Evolutionary conservation across 2,797 vertebrate genomes (phyloP).

Genomic region (Diceros bicornis): DNA sequence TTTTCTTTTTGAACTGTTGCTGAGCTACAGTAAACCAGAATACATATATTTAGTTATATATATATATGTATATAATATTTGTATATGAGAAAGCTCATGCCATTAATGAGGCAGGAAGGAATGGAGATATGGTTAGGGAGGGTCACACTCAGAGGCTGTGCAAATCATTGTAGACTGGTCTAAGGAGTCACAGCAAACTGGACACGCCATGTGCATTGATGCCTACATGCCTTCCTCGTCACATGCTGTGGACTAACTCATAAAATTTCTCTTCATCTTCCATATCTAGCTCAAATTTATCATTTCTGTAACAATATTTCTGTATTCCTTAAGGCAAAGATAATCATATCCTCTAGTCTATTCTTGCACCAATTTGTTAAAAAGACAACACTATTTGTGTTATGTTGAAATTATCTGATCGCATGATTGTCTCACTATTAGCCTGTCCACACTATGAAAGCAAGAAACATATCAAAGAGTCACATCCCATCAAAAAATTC

Average conservation of each 20-base stretch:
- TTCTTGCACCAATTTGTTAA: background rate
- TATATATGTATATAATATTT: background rate
- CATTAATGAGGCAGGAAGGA: background rate
- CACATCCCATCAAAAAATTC: background rate
- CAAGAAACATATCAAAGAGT: background rate
- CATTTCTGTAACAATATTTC: background rate
- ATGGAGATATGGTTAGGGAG: accelerated
- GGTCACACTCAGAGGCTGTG: background rate
- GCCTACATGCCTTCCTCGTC: background rate
- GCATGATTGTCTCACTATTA: background rate
- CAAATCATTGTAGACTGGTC: background rate
- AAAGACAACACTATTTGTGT: background rate
- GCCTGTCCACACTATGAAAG: background rate
- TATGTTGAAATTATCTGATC: background rate
- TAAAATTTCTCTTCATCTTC: background rate
- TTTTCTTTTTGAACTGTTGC: background rate
- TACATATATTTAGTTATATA: background rate
- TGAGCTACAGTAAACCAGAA: background rate
- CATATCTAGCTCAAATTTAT: background rate
- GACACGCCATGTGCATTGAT: accelerated
- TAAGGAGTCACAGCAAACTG: background rate
- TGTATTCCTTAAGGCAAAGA: background rate
- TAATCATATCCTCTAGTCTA: background rate
- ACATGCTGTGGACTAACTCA: accelerated
- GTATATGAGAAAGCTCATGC: background rate